A percentile compares a stretch with the other conserved stretches of the same genome.
phyloP scores from a whole-genome alignment of 1,140 invertebrate genomes.

The Aleiodes sp. region DNA sequence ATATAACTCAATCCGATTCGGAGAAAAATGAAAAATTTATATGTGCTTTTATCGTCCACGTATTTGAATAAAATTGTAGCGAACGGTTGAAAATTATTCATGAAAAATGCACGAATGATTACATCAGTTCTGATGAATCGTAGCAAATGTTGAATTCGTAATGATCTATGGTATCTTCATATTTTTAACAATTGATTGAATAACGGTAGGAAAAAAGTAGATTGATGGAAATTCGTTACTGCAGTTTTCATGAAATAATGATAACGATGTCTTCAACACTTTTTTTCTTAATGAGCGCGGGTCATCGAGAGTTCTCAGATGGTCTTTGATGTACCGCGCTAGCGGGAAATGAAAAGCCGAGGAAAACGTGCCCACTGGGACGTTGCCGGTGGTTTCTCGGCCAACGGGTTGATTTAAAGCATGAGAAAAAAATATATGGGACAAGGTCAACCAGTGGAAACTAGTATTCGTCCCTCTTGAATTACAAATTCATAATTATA shows the following conservation, averaged over 20 bases:
- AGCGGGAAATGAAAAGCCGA: not conserved
- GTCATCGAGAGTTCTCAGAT: no score
- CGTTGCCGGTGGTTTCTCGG: not conserved
- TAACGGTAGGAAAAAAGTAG: no score
- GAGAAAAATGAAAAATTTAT: not conserved
- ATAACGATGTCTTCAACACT: no score
- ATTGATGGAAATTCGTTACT: no score
- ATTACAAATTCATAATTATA: conserved; percentile 1
- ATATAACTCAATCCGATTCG: no score
- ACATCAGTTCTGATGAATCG: no score
- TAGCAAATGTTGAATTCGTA: no score
- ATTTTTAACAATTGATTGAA: no score
- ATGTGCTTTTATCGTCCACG: not conserved
- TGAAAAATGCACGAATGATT: not conserved
- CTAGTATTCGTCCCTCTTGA: not conserved
- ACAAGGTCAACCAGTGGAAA: conserved; percentile 1
- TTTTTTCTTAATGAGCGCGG: no score
- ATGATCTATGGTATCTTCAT: no score
- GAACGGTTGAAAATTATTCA: not conserved
- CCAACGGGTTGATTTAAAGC: not conserved
- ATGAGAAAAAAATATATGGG: not conserved
- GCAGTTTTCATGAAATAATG: no score
- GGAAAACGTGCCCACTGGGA: not conserved
- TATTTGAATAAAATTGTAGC: not conserved
- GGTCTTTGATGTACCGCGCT: not conserved